Evolutionary conservation across 2,888 invertebrate genomes (phyloP).

Genomic region (Chirona hameri): DNA sequence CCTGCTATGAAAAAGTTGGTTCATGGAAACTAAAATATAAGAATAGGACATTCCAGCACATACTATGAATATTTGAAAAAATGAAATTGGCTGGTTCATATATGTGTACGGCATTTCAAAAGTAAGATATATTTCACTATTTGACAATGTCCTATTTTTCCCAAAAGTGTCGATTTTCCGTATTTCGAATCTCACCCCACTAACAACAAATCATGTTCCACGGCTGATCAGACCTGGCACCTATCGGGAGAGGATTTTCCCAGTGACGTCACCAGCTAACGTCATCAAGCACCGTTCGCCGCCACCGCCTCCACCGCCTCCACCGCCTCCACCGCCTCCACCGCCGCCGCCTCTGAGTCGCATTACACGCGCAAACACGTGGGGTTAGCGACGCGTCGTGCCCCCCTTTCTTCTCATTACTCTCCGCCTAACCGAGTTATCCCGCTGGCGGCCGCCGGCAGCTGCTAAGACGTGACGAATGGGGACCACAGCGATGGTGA

Average conservation of each 20-base stretch:
- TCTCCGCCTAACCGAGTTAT: slow-evolving; percentile 6
- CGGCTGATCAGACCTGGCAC: too few species aligned
- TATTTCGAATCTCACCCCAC: too few species aligned
- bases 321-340: background rate
- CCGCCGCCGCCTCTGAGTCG: background rate
- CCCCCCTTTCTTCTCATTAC: slow-evolving; percentile 4
- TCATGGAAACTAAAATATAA: too few species aligned
- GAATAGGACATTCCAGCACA: too few species aligned
- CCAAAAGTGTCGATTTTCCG: too few species aligned
- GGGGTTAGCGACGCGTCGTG: background rate
- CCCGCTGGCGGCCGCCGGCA: background rate
- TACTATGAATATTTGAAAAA: too few species aligned
- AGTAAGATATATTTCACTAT: too few species aligned
- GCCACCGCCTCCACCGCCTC: background rate
- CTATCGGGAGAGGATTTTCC: background rate
- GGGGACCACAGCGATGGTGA: background rate
- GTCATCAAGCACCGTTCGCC: background rate
- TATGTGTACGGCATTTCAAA: too few species aligned
- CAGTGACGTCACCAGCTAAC: background rate
- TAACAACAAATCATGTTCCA: too few species aligned
- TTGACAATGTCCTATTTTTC: too few species aligned
- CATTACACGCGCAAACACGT: background rate
- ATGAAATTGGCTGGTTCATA: too few species aligned
- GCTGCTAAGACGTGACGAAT: background rate
- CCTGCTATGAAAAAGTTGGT: too few species aligned